A percentile compares a stretch with the other conserved stretches of the same genome.
Conservation (phyloP, 2,113 vertebrate species). For the Podarcis raffonei region DNA sequence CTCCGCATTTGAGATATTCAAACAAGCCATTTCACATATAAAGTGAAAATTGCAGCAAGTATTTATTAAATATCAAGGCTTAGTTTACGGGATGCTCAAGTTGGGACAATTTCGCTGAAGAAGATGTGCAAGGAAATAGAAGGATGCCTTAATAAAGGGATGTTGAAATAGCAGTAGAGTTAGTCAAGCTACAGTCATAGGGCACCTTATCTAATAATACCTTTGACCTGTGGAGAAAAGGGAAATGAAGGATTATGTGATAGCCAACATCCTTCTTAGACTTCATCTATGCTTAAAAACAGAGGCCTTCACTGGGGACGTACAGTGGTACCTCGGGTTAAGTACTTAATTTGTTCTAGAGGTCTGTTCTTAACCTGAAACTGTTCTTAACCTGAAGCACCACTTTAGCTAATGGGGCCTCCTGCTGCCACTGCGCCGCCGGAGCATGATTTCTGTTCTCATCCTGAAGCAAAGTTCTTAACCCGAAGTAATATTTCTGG, state of each 20-base stretch:
- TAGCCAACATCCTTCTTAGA: neutral
- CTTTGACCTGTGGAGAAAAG: neutral
- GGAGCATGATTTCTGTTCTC: too few species aligned
- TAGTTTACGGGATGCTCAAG: neutral
- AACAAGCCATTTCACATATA: constrained; percentile 17
- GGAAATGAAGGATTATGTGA: neutral
- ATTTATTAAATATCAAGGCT: constrained; percentile 16
- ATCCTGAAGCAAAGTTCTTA: too few species aligned
- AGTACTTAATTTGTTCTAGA: too few species aligned
- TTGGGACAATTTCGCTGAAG: neutral
- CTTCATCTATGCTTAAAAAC: too few species aligned
- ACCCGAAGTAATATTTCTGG: too few species aligned
- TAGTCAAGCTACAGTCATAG: neutral
- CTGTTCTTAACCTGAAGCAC: too few species aligned
- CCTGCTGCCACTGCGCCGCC: too few species aligned
- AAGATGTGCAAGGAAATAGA: neutral
- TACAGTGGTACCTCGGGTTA: too few species aligned
- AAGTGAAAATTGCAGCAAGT: constrained; percentile 26
- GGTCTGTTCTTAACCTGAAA: too few species aligned
- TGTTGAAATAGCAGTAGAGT: neutral
- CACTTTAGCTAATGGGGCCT: too few species aligned
- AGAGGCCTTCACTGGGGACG: too few species aligned
- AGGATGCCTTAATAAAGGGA: neutral
- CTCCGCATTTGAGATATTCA: constrained; percentile 50
- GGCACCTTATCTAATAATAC: neutral